Percentiles rank a stretch among this genome's conserved stretches.
Evolutionary conservation across 2,797 vertebrate species (phyloP).

Genomic region (Cheirogaleus major): DNA sequence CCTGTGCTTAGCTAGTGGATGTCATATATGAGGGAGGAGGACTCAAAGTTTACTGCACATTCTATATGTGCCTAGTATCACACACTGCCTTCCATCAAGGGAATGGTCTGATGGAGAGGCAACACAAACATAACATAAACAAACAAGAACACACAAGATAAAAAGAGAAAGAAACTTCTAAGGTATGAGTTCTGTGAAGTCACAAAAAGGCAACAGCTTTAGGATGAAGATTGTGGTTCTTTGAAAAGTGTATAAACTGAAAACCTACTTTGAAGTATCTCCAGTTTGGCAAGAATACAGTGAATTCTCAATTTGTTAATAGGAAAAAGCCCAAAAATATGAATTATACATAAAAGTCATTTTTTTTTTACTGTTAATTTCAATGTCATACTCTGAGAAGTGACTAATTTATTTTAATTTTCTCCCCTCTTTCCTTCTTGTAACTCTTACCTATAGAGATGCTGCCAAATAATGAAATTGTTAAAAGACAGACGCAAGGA

Average conservation of each 20-base stretch:
- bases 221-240: not conserved
- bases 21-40: not conserved
- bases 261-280: not conserved
- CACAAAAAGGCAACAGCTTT: slow-evolving; percentile 4
- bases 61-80: not conserved
- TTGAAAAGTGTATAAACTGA: not conserved
- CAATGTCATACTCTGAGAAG: not conserved
- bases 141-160: not conserved
- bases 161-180: not conserved
- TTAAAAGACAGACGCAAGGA: not conserved
- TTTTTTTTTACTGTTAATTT: not conserved
- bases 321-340: slow-evolving; percentile 15
- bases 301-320: not conserved
- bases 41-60: not conserved
- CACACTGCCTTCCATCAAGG: not conserved
- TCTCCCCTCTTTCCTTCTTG: not conserved
- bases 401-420: not conserved
- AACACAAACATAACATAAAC: not conserved
- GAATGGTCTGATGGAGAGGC: not conserved
- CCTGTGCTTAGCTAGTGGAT: not conserved
- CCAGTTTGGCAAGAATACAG: not conserved
- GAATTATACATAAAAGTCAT: not conserved
- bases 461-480: not conserved
- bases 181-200: not conserved
- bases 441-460: not conserved